These are phyloP conservation scores for Tyto alba DNA, from an alignment of 2,113 vertebrate genomes.

Conservation along the genomic window DNA sequence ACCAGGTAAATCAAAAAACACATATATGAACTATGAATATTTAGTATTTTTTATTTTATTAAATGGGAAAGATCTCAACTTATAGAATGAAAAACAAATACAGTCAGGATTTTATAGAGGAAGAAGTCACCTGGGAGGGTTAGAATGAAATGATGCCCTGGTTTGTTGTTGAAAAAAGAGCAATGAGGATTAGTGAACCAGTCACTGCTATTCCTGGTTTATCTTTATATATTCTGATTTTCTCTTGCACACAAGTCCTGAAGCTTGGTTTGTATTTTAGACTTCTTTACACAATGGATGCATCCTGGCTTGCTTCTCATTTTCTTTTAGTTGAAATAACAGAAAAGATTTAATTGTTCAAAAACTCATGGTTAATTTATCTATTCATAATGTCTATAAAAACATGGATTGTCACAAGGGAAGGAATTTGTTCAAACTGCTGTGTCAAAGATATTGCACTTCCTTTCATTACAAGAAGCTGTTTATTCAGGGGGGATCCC, in stretches of 20 bases:
- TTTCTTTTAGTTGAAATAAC: background rate
- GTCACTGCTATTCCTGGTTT: background rate
- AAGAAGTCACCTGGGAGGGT: rapidly evolving
- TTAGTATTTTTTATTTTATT: background rate
- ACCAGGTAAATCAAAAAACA: background rate
- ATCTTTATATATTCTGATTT: background rate
- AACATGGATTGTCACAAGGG: background rate
- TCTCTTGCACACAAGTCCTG: background rate
- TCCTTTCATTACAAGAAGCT: background rate
- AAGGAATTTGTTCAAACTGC: background rate
- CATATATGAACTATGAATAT: background rate
- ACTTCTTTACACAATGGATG: background rate
- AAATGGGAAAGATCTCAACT: background rate
- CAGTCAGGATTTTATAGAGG: background rate
- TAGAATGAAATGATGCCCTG: background rate
- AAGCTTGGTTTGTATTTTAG: background rate
- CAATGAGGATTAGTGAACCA: background rate
- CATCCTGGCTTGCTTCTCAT: background rate
- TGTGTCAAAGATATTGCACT: background rate
- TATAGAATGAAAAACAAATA: background rate
- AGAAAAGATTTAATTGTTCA: background rate
- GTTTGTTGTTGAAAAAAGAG: background rate
- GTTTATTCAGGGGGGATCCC: background rate
- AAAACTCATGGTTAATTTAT: background rate
- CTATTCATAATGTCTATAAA: background rate